Evolutionary conservation across 2,888 invertebrate genomes (phyloP), one percentile per base, ranked within the genome.

Genomic region (Slavum lentiscoides): DNA sequence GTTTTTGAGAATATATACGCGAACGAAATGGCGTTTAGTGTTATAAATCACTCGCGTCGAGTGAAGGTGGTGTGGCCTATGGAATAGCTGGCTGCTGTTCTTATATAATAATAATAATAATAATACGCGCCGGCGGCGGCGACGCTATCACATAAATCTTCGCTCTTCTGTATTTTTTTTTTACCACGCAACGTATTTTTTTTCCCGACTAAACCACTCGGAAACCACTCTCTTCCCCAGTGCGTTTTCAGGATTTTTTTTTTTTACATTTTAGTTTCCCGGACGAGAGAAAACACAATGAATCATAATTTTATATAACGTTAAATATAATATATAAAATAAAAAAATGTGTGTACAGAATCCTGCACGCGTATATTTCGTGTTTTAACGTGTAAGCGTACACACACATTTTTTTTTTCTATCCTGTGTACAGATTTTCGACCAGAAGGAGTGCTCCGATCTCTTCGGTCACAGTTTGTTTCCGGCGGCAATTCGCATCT

Each of bases 11-110:
- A 70, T 49, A 49, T 49, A 49, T 13, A 49, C 77, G 69, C 21
- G 77, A 77, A 70, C 69, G 72, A 80, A 80, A 72, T 72, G 64
- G 80, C 80, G 80, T 62, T 80, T 76, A 43, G 58, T 23, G 80
- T 80, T 72, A 80, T 80, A 80, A 80, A 80, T 80, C 80, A 80
- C 80, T 72, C 80, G 72, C 80, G 72, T 72, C 70, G 53, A 80
- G 72, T 72, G 55, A 80, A 80, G 72, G 80, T 72, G 72, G 80
- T 62, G 64, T 62, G 11, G 49, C 30, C 2, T 30, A 30, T 4
- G 4, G 30, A 30, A 30, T 30, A 30, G 30, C 30, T 43, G 9
- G 43, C 3, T 9, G 43, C 72, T 55, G 80, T 80, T 72, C 70
- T 72, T 75, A 59, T 58, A 64, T 53, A 53, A 53, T 53, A 53